These are phyloP conservation scores for Microtus obscurus DNA, from an alignment of 2,797 vertebrate genomes.

Conservation along the genomic window DNA sequence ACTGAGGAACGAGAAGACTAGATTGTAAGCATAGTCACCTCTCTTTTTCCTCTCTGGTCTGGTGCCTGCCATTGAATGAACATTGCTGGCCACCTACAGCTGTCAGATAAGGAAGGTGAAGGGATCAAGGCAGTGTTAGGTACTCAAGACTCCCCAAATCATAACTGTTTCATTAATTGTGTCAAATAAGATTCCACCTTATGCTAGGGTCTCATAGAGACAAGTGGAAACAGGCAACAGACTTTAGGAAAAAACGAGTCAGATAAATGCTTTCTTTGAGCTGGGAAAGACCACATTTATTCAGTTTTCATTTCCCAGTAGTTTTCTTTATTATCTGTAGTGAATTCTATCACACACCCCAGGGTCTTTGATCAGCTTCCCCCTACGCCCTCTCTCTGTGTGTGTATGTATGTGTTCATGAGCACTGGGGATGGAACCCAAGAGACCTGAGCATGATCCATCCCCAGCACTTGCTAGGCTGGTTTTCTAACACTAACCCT, in stretches of 20 bases:
- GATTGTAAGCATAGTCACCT: background rate
- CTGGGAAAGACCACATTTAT: background rate
- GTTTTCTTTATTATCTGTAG: background rate
- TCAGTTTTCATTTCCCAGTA: background rate
- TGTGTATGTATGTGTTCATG: background rate
- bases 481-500: background rate
- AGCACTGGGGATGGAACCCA: background rate
- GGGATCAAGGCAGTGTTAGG: background rate
- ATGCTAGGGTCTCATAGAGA: constrained; percentile 10
- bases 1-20: background rate
- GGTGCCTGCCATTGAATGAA: background rate
- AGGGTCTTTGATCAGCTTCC: rapidly evolving
- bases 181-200: constrained; percentile 4
- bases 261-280: constrained; percentile 27
- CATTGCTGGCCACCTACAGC: background rate
- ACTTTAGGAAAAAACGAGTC: background rate
- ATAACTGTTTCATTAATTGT: background rate
- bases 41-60: constrained; percentile 10
- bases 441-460: background rate
- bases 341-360: background rate
- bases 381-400: too few species aligned
- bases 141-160: constrained; percentile 16
- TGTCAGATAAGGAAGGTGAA: background rate
- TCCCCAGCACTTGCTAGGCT: background rate
- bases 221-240: background rate